These are phyloP conservation scores for Drosophila baimaii DNA, from an alignment of 1,140 invertebrate genomes.

Conservation along the genomic window DNA sequence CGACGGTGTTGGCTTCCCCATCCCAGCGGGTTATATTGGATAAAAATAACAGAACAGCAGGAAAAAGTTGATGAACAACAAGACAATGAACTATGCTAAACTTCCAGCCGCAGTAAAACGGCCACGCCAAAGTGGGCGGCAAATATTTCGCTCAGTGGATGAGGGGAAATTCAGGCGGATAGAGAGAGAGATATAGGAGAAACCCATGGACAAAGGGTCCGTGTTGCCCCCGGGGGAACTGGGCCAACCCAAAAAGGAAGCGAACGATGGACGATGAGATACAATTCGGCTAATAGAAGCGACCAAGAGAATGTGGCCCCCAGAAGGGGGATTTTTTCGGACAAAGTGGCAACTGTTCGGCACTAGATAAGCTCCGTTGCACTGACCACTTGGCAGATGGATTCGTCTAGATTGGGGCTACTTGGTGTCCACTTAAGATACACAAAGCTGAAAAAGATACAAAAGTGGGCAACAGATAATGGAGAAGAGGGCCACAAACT, in stretches of 20 bases:
- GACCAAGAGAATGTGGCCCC: slow-evolving; percentile 23
- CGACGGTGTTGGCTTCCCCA: slow-evolving; percentile 10
- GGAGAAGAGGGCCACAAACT: slow-evolving; percentile 14
- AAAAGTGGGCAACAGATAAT: slow-evolving; percentile 46
- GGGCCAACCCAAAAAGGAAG: slow-evolving; percentile 49
- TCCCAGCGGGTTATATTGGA: slow-evolving; percentile 51
- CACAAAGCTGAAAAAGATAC: slow-evolving; percentile 54
- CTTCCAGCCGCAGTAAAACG: slow-evolving; percentile 57
- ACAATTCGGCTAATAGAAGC: slow-evolving; percentile 59
- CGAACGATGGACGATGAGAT: slow-evolving; percentile 44
- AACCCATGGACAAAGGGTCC: slow-evolving; percentile 43
- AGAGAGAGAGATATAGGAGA: slow-evolving; percentile 2
- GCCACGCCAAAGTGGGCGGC: slow-evolving; percentile 20
- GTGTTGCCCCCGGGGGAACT: slow-evolving; percentile 54
- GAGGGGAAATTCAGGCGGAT: background rate
- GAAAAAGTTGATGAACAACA: slow-evolving; percentile 74
- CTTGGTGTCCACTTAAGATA: slow-evolving; percentile 74
- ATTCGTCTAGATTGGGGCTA: slow-evolving; percentile 51
- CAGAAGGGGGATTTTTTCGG: slow-evolving; percentile 3
- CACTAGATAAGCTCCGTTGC: slow-evolving; percentile 68
- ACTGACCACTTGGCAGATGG: slow-evolving; percentile 59
- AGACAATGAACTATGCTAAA: slow-evolving; percentile 76
- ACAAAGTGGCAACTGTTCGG: slow-evolving; percentile 70
- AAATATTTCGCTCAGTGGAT: slow-evolving; percentile 55
- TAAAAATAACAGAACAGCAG: slow-evolving; percentile 49